Evolutionary conservation across 2,113 vertebrate species (phyloP).

Genomic region (Sinosuthora webbiana): DNA sequence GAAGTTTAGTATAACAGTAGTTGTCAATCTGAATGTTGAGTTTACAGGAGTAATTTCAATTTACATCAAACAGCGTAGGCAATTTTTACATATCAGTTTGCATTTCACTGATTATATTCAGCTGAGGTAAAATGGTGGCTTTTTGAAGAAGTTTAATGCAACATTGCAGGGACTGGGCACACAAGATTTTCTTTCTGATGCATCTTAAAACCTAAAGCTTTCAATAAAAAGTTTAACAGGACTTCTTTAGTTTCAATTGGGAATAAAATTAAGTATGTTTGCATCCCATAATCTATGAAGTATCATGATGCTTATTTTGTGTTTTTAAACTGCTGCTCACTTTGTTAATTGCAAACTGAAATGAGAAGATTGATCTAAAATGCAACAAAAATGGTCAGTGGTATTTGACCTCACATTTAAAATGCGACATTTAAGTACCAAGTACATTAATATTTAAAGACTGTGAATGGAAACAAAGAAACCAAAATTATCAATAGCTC

Average conservation of each 20-base stretch:
- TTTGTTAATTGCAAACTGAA: not conserved
- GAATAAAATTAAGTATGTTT: not conserved
- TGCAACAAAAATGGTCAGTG: not conserved
- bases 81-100: constrained; percentile 40
- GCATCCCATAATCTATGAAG: not conserved
- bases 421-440: not conserved
- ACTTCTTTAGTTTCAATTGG: not conserved
- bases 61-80: constrained; percentile 26
- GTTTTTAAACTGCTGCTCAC: not conserved
- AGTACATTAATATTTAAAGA: not conserved
- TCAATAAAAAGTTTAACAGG: not conserved
- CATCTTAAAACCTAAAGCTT: not conserved
- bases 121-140: not conserved
- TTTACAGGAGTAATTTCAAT: constrained; percentile 61
- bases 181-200: not conserved
- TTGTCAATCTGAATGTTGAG: constrained; percentile 51
- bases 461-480: not conserved
- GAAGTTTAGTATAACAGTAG: constrained; percentile 40
- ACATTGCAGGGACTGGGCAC: not conserved
- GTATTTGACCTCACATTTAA: not conserved
- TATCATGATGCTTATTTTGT: not conserved
- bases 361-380: not conserved
- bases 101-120: constrained; percentile 31
- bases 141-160: not conserved
- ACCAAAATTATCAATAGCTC: not conserved